Evolutionary conservation across 2,888 invertebrate genomes (phyloP).

Genomic region (Andrena trimmerana): DNA sequence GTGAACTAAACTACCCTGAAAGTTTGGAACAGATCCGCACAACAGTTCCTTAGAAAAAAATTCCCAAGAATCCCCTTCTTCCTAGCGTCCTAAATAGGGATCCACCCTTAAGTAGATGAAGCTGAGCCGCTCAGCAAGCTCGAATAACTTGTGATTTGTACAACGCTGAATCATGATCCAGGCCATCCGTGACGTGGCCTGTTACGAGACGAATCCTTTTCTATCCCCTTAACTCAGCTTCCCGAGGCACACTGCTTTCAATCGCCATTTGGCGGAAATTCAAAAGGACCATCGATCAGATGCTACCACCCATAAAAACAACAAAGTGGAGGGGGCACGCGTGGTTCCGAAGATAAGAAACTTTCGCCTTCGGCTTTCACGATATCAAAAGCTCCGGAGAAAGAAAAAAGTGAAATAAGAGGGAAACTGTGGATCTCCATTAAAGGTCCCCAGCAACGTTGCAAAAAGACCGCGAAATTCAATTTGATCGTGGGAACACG

Average conservation of each 20-base stretch:
- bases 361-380: not conserved
- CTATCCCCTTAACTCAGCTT: not conserved
- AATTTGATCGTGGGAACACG: conserved; percentile 37
- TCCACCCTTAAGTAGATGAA: conserved; percentile 27
- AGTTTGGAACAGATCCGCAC: too few species aligned
- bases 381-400: not conserved
- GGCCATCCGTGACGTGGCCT: conserved; percentile 16
- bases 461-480: conserved; percentile 32
- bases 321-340: too few species aligned
- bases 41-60: too few species aligned
- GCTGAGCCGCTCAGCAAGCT: conserved; percentile 39
- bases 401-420: not conserved
- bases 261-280: conserved; percentile 2
- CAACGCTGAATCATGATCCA: conserved; percentile 49
- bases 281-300: not conserved
- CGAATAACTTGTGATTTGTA: conserved; percentile 67
- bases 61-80: too few species aligned
- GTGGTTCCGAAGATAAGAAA: not conserved
- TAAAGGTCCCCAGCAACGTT: conserved; percentile 5
- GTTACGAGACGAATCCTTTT: conserved; percentile 29
- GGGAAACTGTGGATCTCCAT: not conserved
- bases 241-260: not conserved
- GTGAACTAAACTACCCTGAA: too few species aligned
- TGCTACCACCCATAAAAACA: not conserved
- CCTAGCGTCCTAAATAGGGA: too few species aligned